Conservation (phyloP, 1,140 invertebrate genomes). For the Drosophila nikananu region DNA sequence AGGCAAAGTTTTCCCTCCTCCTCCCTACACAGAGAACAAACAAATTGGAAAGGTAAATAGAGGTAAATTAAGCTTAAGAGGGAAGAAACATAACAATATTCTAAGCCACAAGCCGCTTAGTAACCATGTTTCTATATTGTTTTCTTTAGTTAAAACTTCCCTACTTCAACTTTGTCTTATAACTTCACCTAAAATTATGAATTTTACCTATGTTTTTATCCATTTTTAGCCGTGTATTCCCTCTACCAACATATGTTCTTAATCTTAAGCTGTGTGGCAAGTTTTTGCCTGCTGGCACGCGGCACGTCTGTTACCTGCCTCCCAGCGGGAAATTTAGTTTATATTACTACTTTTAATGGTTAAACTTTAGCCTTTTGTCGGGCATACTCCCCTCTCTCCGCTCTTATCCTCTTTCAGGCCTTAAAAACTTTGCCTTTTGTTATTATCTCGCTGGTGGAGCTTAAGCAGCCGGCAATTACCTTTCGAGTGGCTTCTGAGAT, state of each 20-base stretch:
- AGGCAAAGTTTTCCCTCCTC: constrained; percentile 7
- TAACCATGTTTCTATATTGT: not conserved
- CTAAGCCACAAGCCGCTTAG: not conserved
- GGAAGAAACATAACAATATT: not conserved
- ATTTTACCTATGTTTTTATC: not conserved
- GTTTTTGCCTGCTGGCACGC: constrained; percentile 38
- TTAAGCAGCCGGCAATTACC: constrained; percentile 78
- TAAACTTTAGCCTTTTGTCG: constrained; percentile 64
- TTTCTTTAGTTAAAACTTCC: not conserved
- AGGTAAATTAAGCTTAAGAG: not conserved
- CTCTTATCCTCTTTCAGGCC: not conserved
- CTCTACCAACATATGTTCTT: constrained; percentile 36
- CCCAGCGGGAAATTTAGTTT: constrained; percentile 95
- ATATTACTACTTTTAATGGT: constrained; percentile 83
- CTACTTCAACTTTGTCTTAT: not conserved
- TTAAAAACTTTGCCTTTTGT: constrained; percentile 78
- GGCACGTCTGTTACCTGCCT: constrained; percentile 48
- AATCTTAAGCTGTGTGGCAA: constrained; percentile 18
- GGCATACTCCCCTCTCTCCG: not conserved
- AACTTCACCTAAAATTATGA: no score
- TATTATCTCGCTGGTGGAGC: constrained; percentile 68
- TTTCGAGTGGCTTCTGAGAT: constrained; percentile 77
- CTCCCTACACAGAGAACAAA: not conserved
- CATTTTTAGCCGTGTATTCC: constrained; percentile 1
- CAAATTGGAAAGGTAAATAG: not conserved